Base-by-base conservation (phyloP, 2,113 vertebrate genomes). In the Ictidomys tridecemlineatus region DNA sequence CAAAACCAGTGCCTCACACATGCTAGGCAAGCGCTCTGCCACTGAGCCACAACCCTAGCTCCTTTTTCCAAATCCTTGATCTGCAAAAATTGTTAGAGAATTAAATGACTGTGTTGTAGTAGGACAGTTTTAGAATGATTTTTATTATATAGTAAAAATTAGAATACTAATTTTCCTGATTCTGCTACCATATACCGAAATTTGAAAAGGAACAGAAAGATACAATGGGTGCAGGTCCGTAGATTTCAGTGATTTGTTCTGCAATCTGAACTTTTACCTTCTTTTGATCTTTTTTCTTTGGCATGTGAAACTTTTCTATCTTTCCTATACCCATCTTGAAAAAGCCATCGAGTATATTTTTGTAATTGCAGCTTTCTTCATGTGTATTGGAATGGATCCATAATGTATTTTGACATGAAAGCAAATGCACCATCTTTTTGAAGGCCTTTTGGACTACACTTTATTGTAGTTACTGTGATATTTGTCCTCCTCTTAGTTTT, bases 401-500 rank as follows among this genome's bases (percentile, higher is more conserved):
- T 80, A 18, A 34, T 90, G 30, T 73, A 45, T 83, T n/a, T 28
- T 86, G 58, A 42, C 28, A 13, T 65, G 48, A 78, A 61, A 63
- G 20, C 30, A 24, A 63, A 56, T 53, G 48, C 2, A 56, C 63
- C 87, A 76, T 96, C 32, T 87, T 93, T 90, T 63, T 67, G 80
- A 78, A 95, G 45, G 10, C 24, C 30, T 87, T 97, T 94, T 84
- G 70, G 48, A 63, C 30, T 83, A 22, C 77, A 37, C 22, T 10
- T 79, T 92, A 72, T 97, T 90, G 91, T 86, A n/a, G 42, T 82
- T 79, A 63, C 79, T 51, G 8, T 82, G 89, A 48, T 85, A 73
- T 92, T 87, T 83, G 89, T 11, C 74, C 4, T 48, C 48, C 48
- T 85, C 82, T 86, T 85, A 85, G n/a, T 83, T 96, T 92, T 92